Evolutionary conservation across 2,113 vertebrate species (phyloP), one percentile per base, ranked within the genome.

Genomic region (Jaculus jaculus): DNA sequence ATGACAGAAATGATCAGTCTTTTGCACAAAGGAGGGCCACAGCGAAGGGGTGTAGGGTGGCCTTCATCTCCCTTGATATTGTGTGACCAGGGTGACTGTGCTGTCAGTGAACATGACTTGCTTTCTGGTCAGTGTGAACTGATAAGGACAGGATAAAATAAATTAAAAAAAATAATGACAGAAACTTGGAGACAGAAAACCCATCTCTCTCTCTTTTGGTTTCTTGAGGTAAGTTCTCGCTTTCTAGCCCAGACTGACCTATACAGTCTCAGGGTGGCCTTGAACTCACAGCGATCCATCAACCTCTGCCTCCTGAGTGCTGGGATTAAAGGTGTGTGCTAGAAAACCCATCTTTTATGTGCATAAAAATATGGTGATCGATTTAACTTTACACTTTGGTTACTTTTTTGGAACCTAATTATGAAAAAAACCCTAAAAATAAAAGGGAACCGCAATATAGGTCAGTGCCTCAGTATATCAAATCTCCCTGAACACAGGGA

Each of bases 1-100:
- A 98, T 93, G 97, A 96, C 96, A 97, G 97, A 97, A 97, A 96
- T 87, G 94, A 97, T 95, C 73, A 63, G 87, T 94, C 32, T 63
- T 97, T 97, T 88, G 95, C 61, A 78, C 86, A 95, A 96, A 97
- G 93, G 94, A 95, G 96, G 96, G 94, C 95, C 85, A 95, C 69
- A 84, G 75, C 79, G 92, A 96, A 97, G 97, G 89, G 93, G 28
- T 61, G 51, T 82, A 94, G 89, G 90, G 90, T 87, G 90, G 80
- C 91, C 87, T 93, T 92, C 84, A 84, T 95, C 95, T 97, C 95
- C 96, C 96, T 96, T 96, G 95, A 89, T 12, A n/a, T 68, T 11
- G 2, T 68, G 39, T 47, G 39, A 34, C 63, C 24, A 74, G 15
- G 72, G 83, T 73, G 60, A 69, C 72, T 58, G 20, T 87, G 82